Evolutionary conservation across 2,113 vertebrate genomes (phyloP), one percentile per base, ranked within the genome.

Genomic region (Zootoca vivipara): DNA sequence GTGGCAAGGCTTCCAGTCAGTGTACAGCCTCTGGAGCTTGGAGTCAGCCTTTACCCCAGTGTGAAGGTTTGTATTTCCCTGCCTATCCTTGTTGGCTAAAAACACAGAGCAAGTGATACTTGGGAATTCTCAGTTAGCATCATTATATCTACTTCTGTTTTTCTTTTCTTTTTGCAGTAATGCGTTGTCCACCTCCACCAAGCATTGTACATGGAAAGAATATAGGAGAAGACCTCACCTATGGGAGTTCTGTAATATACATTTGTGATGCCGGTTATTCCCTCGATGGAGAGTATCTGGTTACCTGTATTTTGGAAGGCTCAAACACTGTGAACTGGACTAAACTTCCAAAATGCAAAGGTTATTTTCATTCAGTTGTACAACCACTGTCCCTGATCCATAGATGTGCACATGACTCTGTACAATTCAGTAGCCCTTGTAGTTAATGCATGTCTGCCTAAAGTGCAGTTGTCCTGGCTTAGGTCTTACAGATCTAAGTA

Each of bases 11-110:
- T 83, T 89, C 91, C 89, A 79, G 83, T 79, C 78, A 80, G 7
- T 94, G 92, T 86, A 92, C 89, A 85, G 2, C 87, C 26, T 94
- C 92, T 46, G 94, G 94, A 87, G 46, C 88, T 10, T 94, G 94
- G 92, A 95, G 90, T 86, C 94, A 83, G 1, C 90, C 94, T 84
- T 35, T 85, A 80, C 93, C 89, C 0, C 0, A 40, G 42, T 92
- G 91, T 3, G 89, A 95, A 96, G 92, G 93, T 94, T 24, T 89
- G 78, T 89, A 28, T 82, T 40, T 82, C 65, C 33, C 22, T 82
- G 33, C 22, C 35, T 82, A 5, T 26, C n/a, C 33, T 38, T 26
- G 33, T 33, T 38, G 89, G 7, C 85, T 80, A 22, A 26, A 40
- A 40, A 78, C 15, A 24, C 15, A 12, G 35, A 67, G 33, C 5